Base-by-base conservation (phyloP, 2,797 vertebrate species). In the Eulemur mongoz region DNA sequence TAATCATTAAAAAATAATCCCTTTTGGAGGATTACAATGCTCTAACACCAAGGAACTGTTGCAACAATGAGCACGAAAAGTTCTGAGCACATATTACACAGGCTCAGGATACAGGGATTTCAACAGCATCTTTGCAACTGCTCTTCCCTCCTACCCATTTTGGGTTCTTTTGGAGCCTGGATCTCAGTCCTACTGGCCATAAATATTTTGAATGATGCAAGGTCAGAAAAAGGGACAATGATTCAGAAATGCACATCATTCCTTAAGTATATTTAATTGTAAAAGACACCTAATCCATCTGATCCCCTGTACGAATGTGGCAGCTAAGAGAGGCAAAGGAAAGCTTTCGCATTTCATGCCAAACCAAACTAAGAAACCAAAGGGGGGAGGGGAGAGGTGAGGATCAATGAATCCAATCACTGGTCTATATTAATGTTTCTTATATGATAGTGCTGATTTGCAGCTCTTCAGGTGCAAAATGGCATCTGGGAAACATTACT, bases 401-500 rank as follows among this genome's bases (percentile, higher is more conserved):
- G 70, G 70, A 97, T 97, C 95, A 97, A 81, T 97, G 93, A 96
- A 94, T 89, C 67, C 83, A 97, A 97, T 97, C 97, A 97, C 63
- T 97, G 94, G 54, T 97, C 80, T 95, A 88, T 97, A 97, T 97
- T 97, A 97, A 96, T 97, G 96, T 96, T 97, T 96, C 85, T 95
- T 94, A 96, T 95, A 97, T 89, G 73, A 94, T 83, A 82, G 76
- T 84, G 84, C 95, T 97, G 97, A 98, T 96, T 97, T 97, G 94
- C 83, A 97, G 97, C 91, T 95, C 89, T 95, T 89, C 91, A 97
- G 92, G 97, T 97, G 97, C 97, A 97, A 98, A 98, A 95, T 97
- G 93, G 93, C 96, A 97, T 97, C 97, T 97, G 96, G 96, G 96
- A 97, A 97, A 93, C 94, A 97, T 97, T 97, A 97, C 82, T 98